Evolutionary conservation across 2,797 vertebrate species (phyloP), one percentile per base, ranked within the genome.

Genomic region (Acanthurus lineatus): DNA sequence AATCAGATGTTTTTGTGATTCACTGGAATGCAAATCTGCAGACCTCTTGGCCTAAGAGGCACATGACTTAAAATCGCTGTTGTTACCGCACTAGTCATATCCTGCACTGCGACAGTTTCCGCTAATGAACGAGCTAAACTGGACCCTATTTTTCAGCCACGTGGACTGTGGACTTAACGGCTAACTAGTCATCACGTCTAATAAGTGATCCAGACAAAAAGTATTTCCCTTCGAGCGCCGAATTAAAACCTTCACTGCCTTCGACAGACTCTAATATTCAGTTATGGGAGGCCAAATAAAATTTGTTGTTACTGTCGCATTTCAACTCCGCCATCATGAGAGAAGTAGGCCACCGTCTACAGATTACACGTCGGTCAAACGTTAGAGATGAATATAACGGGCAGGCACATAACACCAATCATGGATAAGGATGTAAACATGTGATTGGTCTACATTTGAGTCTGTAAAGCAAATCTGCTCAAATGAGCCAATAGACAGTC

Each of bases 401-500:
- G 54, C 90, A 82, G 59, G 0, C 0, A 0, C 0, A 25, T 48
- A 38, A 1, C 17, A 64, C 93, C 90, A 94, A 94, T 94, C 25
- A 68, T 4, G 19, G 49, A 51, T 3, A 20, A 44, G 9, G 2
- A 0, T 1, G 1, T 10, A 4, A n/a, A 28, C 5, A 22, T 66
- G 0, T 66, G 3, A 93, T 92, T 92, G 87, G 88, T 58, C n/a
- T 0, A 60, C 32, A 59, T 7, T 0, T 28, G 10, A 63, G 75
- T 48, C 79, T 22, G 56, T 78, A 6, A 81, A 25, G 0, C 0
- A 3, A 1, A 0, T 11, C 15, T 63, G 3, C 0, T 3, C 3
- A 15, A 42, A 14, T 28, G 2, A 86, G 42, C 93, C 92, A 95
- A 94, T 92, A 14, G 65, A 1, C 4, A 17, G 1, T 48, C n/a